Conservation (phyloP, 2,888 invertebrate genomes). For the Yponomeuta evonymella region DNA sequence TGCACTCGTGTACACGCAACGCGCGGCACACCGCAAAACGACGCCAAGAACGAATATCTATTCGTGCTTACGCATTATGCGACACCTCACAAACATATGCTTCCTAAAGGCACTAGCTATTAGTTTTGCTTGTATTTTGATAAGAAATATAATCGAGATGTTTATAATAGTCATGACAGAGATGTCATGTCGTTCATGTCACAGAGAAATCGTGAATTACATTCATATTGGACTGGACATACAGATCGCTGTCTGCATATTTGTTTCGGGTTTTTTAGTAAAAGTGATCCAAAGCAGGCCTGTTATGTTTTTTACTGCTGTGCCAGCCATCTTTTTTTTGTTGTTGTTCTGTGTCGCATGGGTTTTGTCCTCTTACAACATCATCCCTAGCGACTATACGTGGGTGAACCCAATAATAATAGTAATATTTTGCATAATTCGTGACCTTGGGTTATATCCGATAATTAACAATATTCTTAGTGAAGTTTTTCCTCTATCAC, state of each 20-base stretch:
- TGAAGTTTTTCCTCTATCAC: constrained; percentile 4
- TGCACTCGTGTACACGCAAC: neutral
- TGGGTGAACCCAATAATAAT: neutral
- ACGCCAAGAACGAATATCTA: neutral
- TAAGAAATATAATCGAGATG: neutral
- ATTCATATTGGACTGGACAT: neutral
- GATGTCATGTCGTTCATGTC: no score
- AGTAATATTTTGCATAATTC: neutral
- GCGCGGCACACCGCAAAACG: neutral
- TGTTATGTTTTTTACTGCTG: constrained; percentile 2
- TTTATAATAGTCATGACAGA: neutral
- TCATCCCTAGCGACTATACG: neutral
- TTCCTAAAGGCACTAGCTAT: neutral
- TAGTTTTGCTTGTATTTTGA: neutral
- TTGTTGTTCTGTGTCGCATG: neutral
- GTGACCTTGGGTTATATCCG: neutral
- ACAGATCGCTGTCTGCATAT: neutral
- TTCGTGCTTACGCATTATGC: no score
- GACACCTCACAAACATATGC: neutral
- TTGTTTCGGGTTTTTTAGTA: neutral
- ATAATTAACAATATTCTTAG: neutral
- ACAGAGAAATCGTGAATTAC: neutral
- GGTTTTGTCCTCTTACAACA: neutral
- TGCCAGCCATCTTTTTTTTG: neutral
- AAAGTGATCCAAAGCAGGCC: neutral